These are phyloP conservation scores for Caenorhabditis panamensis DNA, from an alignment of 2,888 invertebrate species.

Conservation along the genomic window DNA sequence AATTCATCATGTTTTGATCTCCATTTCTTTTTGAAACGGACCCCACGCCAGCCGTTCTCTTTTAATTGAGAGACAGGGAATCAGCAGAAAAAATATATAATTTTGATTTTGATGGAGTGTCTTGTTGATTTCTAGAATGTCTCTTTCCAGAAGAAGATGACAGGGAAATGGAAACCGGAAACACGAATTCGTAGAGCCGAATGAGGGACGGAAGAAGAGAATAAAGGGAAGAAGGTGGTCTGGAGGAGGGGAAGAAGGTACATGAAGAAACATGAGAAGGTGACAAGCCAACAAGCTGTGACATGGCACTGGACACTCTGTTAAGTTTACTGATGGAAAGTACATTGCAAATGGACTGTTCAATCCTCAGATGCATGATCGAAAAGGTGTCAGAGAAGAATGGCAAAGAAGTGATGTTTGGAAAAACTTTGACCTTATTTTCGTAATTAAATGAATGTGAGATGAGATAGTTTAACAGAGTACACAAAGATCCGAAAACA, in stretches of 20 bases:
- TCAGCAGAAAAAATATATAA: constrained; percentile 28
- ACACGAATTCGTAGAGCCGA: neutral
- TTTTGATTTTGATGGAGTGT: constrained; percentile 54
- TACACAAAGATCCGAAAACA: neutral
- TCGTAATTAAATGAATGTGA: neutral
- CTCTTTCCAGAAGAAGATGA: neutral
- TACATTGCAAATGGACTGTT: too few species aligned
- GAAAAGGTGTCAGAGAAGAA: too few species aligned
- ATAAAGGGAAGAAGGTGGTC: neutral
- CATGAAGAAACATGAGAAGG: constrained; percentile 50
- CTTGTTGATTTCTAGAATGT: constrained; percentile 35
- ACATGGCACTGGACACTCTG: constrained; percentile 11
- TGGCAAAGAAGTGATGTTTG: too few species aligned
- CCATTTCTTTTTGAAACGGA: constrained; percentile 1
- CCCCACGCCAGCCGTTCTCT: constrained; percentile 25
- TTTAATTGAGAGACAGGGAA: neutral
- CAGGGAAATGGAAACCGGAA: neutral
- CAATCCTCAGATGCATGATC: too few species aligned
- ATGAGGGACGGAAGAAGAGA: constrained; percentile 5
- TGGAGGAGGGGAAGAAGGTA: constrained; percentile 16
- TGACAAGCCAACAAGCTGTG: constrained; percentile 31
- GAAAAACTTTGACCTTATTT: neutral
- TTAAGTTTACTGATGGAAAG: neutral
- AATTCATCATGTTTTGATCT: constrained; percentile 46
- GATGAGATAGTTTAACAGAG: neutral